Conservation (phyloP, 2,113 vertebrate genomes). For the Paratilapia polleni region DNA sequence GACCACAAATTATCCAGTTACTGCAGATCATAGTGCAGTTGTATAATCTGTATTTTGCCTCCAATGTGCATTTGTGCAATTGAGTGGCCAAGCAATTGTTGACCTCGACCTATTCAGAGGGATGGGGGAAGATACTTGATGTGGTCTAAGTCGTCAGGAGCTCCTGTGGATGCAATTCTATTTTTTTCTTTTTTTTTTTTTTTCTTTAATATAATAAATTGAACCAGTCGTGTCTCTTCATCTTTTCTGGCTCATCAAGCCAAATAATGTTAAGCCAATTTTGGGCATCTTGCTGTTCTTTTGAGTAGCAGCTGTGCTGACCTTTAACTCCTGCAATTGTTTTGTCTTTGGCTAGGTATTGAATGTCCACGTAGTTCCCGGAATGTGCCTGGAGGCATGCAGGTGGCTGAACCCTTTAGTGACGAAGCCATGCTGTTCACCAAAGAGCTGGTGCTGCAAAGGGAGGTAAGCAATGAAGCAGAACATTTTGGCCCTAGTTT, state of each 20-base stretch:
- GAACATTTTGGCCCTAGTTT: not conserved
- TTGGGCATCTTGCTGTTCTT: not conserved
- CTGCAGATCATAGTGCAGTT: not conserved
- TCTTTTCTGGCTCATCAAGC: not conserved
- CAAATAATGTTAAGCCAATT: not conserved
- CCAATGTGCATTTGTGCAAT: not conserved
- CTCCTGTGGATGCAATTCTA: not conserved
- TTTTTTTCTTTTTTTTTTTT: not conserved
- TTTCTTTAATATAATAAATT: not conserved
- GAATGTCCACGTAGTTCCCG: slow-evolving; percentile 94
- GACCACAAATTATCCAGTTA: slow-evolving; percentile 26
- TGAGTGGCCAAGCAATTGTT: not conserved
- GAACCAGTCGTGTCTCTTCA: not conserved
- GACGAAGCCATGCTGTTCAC: slow-evolving; percentile 94
- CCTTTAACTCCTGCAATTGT: slow-evolving; percentile 10
- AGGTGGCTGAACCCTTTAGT: slow-evolving; percentile 95
- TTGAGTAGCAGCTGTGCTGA: slow-evolving; percentile 29
- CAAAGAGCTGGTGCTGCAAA: slow-evolving; percentile 95
- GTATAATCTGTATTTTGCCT: not conserved
- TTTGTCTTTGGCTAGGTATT: slow-evolving; percentile 84
- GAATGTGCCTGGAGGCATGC: slow-evolving; percentile 86
- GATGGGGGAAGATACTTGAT: not conserved
- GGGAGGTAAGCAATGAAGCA: slow-evolving; percentile 86
- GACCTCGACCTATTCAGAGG: slow-evolving; percentile 19
- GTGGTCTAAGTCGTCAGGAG: not conserved